phyloP scores from a whole-genome alignment of 2,888 invertebrate species.

The Drosophila longiperda region DNA sequence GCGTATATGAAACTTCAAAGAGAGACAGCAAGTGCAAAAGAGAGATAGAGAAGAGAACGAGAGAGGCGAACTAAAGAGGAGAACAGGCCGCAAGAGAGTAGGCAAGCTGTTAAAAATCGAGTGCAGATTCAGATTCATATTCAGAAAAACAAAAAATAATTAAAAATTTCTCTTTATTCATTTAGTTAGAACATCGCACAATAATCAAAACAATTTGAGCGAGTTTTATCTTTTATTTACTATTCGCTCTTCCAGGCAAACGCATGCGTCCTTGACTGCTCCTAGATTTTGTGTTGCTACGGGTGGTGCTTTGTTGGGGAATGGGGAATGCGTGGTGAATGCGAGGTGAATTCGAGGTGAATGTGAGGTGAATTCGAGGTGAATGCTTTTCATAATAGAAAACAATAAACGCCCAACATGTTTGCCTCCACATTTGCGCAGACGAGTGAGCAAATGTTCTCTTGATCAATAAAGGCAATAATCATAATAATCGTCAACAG shows the following conservation, averaged over 20 bases:
- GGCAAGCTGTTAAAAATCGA: conserved; percentile 4
- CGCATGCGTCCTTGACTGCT: conserved; percentile 43
- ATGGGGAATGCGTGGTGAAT: not conserved
- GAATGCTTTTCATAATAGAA: not conserved
- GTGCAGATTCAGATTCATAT: conserved; percentile 7
- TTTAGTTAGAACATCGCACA: not conserved
- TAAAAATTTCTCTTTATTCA: not conserved
- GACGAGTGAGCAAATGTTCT: conserved; percentile 18
- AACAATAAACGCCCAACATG: conserved; percentile 38
- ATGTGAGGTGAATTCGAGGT: no score
- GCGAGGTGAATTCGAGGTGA: not conserved
- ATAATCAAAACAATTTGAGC: conserved; percentile 18
- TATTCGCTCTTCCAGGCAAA: conserved; percentile 30
- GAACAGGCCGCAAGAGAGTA: not conserved
- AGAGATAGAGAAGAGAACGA: conserved; percentile 9
- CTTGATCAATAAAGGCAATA: conserved; percentile 11
- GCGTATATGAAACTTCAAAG: conserved; percentile 32
- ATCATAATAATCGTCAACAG: conserved; percentile 16
- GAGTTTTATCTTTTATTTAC: conserved; percentile 11
- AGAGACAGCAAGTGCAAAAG: conserved; percentile 12
- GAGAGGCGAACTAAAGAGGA: not conserved
- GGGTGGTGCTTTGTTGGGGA: not conserved
- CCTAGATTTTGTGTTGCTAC: not conserved
- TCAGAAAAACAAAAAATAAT: not conserved
- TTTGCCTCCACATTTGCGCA: conserved; percentile 6